Percentiles rank a stretch among this genome's conserved stretches.
Evolutionary conservation across 92 coral and sea anemone species (phyloP).

Genomic region (Montipora capitata): DNA sequence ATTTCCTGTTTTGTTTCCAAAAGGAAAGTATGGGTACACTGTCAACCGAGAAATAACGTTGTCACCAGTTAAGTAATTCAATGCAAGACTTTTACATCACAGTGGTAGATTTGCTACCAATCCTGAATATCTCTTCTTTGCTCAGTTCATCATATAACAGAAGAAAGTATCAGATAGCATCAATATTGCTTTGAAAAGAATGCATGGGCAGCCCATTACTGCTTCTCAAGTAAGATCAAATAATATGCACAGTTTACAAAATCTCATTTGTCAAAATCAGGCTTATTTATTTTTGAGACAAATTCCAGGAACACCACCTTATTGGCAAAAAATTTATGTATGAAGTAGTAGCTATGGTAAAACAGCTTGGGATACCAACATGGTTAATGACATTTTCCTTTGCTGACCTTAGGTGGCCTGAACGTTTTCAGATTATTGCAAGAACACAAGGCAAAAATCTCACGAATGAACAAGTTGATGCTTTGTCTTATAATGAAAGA

Average conservation of each 20-base stretch:
- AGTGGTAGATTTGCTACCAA: no score
- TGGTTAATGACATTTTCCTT: constrained; percentile 77
- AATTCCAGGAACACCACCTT: constrained; percentile 58
- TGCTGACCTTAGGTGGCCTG: constrained; percentile 76
- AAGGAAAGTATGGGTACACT: no score
- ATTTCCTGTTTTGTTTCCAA: no score
- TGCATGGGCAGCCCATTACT: constrained; percentile 72
- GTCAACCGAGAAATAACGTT: no score
- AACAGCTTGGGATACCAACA: constrained; percentile 34
- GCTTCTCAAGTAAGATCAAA: constrained; percentile 67
- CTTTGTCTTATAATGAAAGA: constrained; percentile 44
- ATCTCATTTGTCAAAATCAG: constrained; percentile 67
- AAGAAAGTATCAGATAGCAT: constrained; percentile 1
- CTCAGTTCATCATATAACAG: constrained; percentile 60
- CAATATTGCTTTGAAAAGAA: constrained; percentile 18
- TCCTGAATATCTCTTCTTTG: constrained; percentile 19
- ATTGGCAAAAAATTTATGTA: neutral
- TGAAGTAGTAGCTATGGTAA: no score
- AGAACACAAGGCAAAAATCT: constrained; percentile 53
- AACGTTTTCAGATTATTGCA: constrained; percentile 59
- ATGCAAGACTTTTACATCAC: no score
- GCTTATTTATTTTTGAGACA: constrained; percentile 74
- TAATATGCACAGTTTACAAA: constrained; percentile 36
- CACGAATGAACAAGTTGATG: constrained; percentile 66
- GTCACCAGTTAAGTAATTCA: no score